Evolutionary conservation across 1,140 invertebrate species (phyloP).

Genomic region (Leguminivora glycinivorella): DNA sequence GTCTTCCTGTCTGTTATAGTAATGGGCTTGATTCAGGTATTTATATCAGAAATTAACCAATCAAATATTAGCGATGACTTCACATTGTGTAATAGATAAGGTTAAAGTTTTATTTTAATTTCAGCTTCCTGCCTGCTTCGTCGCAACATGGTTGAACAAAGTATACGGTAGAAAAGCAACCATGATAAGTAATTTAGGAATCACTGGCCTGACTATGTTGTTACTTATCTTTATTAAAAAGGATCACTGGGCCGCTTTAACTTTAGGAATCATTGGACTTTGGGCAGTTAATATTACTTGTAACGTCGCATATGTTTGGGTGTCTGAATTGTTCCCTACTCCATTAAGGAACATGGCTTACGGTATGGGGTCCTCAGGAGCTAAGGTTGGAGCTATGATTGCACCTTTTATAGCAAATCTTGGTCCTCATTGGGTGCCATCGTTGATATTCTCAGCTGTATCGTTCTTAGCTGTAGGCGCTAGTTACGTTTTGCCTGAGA

Average conservation of each 20-base stretch:
- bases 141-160: slow-evolving; percentile 42
- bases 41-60: background rate
- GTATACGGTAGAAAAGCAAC: slow-evolving; percentile 39
- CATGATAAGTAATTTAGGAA: slow-evolving; percentile 23
- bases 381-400: slow-evolving; percentile 71
- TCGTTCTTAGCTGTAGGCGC: slow-evolving; percentile 80
- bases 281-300: background rate
- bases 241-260: slow-evolving; percentile 36
- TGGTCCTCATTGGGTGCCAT: slow-evolving; percentile 76
- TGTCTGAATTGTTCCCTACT: slow-evolving; percentile 78
- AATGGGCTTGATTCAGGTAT: slow-evolving; percentile 47
- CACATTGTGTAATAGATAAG: too few relatives aligned
- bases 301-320: slow-evolving; percentile 65
- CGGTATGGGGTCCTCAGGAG: slow-evolving; percentile 71
- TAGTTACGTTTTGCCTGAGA: slow-evolving; percentile 81
- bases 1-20: slow-evolving; percentile 43
- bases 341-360: slow-evolving; percentile 76
- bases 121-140: slow-evolving; percentile 34
- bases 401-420: slow-evolving; percentile 70
- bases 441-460: slow-evolving; percentile 82
- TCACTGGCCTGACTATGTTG: slow-evolving; percentile 38
- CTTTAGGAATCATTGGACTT: slow-evolving; percentile 44
- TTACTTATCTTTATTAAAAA: slow-evolving; percentile 42
- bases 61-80: background rate
- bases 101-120: slow-evolving; percentile 23